Percentiles rank a stretch among this genome's conserved stretches.
Evolutionary conservation across 2,888 invertebrate genomes (phyloP).

Genomic region (Physocephala rufipes): DNA sequence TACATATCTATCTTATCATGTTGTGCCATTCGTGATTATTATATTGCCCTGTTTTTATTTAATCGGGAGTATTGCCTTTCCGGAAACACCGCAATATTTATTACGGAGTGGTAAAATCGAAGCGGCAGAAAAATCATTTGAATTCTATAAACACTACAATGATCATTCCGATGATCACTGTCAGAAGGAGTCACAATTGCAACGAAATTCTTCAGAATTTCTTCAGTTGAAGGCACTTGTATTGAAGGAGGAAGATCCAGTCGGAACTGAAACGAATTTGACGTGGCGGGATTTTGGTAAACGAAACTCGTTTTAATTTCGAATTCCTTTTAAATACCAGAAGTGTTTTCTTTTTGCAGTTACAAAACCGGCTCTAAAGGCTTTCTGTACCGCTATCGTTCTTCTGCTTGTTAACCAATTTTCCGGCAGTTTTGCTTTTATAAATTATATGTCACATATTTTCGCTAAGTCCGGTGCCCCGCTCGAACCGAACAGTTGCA

Average conservation of each 20-base stretch:
- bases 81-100: constrained; percentile 60
- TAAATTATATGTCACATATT: constrained; percentile 61
- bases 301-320: constrained; percentile 32
- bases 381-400: constrained; percentile 49
- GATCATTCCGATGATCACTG: neutral
- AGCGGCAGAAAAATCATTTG: constrained; percentile 55
- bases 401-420: constrained; percentile 55
- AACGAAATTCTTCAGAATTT: constrained; percentile 44
- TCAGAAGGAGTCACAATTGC: neutral
- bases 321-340: neutral
- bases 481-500: constrained; percentile 57
- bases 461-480: constrained; percentile 55
- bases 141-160: constrained; percentile 55
- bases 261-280: constrained; percentile 34
- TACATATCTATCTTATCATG: constrained; percentile 54
- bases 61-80: constrained; percentile 49
- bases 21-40: constrained; percentile 55
- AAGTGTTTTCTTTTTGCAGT: constrained; percentile 47
- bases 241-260: constrained; percentile 40
- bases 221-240: constrained; percentile 51
- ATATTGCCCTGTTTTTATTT: constrained; percentile 56
- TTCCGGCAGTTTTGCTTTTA: constrained; percentile 58
- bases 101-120: constrained; percentile 46
- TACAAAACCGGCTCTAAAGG: constrained; percentile 52
- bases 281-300: constrained; percentile 55